Base-by-base conservation (phyloP, 2,113 vertebrate species). In the Procavia capensis region DNA sequence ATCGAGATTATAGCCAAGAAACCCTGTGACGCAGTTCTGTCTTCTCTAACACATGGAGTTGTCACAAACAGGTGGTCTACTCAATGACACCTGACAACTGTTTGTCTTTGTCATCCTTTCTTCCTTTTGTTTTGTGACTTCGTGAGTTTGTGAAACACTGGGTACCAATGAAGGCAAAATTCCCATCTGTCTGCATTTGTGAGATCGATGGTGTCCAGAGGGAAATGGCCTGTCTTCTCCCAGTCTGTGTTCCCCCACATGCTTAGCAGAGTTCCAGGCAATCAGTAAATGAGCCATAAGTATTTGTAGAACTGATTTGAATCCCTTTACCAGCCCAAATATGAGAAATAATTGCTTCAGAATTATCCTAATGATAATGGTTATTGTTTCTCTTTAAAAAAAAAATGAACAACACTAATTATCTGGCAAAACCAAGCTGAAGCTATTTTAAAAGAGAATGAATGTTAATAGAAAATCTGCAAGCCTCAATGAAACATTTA, bases 271-370 rank as follows among this genome's bases (percentile, higher is more conserved):
- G 72, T 47, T 88, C 80, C 78, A 95, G 96, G 89, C 72, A 96
- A 97, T 97, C 95, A 96, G 89, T 95, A 93, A 95, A 95, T 95
- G 79, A 90, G 64, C 88, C 92, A 9, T 92, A 88, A 96, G n/a
- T 85, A 89, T 93, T 93, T 82, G 16, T 93, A 82, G 64, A 91
- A 96, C 95, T 91, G 96, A 96, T 91, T 54, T 91, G 64, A 94
- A 80, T 94, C 39, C 45, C 66, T 96, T 95, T 95, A 95, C 93
- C 72, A 90, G 61, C 43, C n/a, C 83, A 91, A 96, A 96, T 95
- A 93, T 95, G 59, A 81, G 64, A 72, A 92, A 90, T 97, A 91
- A 96, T 96, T 96, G 54, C 64, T 87, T 61, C 39, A 95, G 20
- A 91, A 96, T 97, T 95, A 96, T 88, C 81, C 76, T 97, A 90